Evolutionary conservation across 2,888 invertebrate genomes (phyloP).

Genomic region (Oasisia sp.): DNA sequence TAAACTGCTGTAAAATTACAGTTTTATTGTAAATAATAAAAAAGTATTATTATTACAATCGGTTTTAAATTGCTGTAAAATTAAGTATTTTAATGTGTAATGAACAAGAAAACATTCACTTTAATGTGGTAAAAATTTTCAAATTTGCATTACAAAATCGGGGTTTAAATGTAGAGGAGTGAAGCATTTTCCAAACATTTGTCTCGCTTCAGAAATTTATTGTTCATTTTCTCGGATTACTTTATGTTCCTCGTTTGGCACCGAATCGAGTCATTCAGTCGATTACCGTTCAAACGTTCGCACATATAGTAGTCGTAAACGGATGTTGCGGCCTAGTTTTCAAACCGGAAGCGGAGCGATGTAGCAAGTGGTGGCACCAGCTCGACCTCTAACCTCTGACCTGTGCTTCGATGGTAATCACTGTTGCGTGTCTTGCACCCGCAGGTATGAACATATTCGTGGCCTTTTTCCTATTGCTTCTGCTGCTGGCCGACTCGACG

Average conservation of each 20-base stretch:
- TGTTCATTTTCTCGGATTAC: background rate
- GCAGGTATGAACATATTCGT: conserved; percentile 53
- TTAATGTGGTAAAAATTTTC: background rate
- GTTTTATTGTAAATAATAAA: too few relatives aligned
- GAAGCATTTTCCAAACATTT: background rate
- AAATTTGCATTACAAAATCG: background rate
- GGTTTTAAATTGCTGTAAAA: too few relatives aligned
- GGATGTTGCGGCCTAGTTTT: background rate
- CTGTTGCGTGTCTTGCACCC: background rate
- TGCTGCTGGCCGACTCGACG: conserved; percentile 49
- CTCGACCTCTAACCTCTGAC: background rate
- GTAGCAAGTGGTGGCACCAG: background rate
- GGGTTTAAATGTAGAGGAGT: background rate
- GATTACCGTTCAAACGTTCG: background rate
- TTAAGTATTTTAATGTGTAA: too few relatives aligned
- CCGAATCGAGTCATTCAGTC: background rate
- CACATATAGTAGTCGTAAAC: background rate
- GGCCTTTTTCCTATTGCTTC: conserved; percentile 49
- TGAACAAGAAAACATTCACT: too few relatives aligned
- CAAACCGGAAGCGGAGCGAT: background rate
- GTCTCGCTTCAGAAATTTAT: background rate
- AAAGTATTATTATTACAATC: too few relatives aligned
- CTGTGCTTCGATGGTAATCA: background rate
- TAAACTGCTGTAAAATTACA: too few relatives aligned
- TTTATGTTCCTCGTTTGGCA: background rate